These are phyloP conservation scores for Zoanthus gigantus DNA, from an alignment of 92 coral and sea anemone species.

Conservation along the genomic window DNA sequence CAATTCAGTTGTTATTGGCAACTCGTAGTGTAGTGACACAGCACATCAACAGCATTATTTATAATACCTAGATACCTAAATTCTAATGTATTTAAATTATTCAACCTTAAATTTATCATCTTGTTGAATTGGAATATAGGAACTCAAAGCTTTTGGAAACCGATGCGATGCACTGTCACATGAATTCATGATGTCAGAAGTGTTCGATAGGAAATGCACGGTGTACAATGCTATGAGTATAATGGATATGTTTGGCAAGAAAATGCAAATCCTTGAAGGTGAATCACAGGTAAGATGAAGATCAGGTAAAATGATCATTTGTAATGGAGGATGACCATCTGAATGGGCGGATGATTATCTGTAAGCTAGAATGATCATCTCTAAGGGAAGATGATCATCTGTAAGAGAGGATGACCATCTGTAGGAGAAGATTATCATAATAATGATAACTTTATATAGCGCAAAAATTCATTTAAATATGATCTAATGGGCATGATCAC, in stretches of 20 bases:
- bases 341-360: too few relatives aligned
- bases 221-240: constrained; percentile 92
- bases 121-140: constrained; percentile 53
- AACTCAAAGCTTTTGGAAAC: constrained; percentile 93
- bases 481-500: too few relatives aligned
- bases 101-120: neutral
- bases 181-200: constrained; percentile 92
- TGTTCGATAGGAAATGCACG: constrained; percentile 86
- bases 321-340: too few relatives aligned
- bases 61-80: neutral
- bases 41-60: too few relatives aligned
- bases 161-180: constrained; percentile 95
- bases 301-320: neutral
- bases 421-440: too few relatives aligned
- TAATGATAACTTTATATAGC: too few relatives aligned
- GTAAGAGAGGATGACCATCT: too few relatives aligned
- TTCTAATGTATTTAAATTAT: neutral
- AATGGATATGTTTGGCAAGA: constrained; percentile 88
- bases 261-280: constrained; percentile 84
- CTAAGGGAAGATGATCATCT: too few relatives aligned
- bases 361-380: too few relatives aligned
- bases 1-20: too few relatives aligned
- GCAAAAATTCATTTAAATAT: too few relatives aligned
- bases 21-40: too few relatives aligned
- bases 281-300: constrained; percentile 86